A percentile compares a stretch with the other conserved stretches of the same genome.
phyloP scores from a whole-genome alignment of 2,113 vertebrate genomes.

The Jacana jacana region DNA sequence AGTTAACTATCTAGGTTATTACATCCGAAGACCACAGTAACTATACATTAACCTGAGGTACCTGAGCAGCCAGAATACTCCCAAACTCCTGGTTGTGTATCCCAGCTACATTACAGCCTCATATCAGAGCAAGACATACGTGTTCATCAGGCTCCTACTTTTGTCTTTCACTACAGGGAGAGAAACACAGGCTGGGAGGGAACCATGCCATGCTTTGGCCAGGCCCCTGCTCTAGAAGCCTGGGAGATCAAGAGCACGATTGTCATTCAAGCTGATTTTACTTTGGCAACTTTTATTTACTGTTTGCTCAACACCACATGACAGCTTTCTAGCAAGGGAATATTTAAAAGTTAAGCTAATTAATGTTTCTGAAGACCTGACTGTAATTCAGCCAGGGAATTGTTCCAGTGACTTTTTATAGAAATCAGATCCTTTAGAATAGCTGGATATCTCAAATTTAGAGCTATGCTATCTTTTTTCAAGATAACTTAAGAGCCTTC shows the following conservation, averaged over 20 bases:
- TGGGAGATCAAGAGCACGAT: background rate
- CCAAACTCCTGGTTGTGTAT: background rate
- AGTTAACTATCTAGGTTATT: background rate
- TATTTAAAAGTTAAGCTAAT: background rate
- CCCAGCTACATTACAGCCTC: background rate
- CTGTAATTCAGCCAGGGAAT: background rate
- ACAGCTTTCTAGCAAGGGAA: background rate
- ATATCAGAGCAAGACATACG: fast-evolving
- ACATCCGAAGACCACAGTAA: background rate
- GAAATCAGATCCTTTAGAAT: background rate
- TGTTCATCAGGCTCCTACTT: background rate
- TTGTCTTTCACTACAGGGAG: background rate
- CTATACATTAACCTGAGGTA: background rate
- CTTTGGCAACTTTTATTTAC: background rate
- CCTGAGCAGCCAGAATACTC: background rate
- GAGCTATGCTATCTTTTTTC: background rate
- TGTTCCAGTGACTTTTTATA: background rate
- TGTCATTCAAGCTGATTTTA: background rate
- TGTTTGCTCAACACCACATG: background rate
- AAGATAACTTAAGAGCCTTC: background rate
- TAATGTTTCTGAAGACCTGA: background rate
- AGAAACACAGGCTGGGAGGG: background rate
- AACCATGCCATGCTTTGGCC: background rate
- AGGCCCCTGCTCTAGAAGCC: background rate
- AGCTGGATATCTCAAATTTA: background rate